Evolutionary conservation across 2,113 vertebrate species (phyloP).

Genomic region (Campylorhamphus procurvoides): DNA sequence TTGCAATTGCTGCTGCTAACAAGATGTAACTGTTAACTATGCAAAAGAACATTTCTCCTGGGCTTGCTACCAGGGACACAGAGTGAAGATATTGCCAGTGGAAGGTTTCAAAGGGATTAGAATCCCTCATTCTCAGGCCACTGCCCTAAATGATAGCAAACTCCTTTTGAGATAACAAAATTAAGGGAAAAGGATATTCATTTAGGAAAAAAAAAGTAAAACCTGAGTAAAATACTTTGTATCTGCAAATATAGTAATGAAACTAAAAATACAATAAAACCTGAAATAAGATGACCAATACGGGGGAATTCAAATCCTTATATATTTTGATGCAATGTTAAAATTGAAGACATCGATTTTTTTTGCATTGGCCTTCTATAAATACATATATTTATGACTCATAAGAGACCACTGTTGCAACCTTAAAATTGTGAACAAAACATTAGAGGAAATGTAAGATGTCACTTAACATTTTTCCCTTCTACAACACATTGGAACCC

Average conservation of each 20-base stretch:
- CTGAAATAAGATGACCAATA: not conserved
- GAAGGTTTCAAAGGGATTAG: not conserved
- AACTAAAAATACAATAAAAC: fast-evolving
- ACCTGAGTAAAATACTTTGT: not conserved
- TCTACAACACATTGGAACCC: not conserved
- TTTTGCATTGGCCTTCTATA: not conserved
- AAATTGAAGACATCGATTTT: not conserved
- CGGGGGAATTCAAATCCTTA: not conserved
- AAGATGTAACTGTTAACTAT: not conserved
- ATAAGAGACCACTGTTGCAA: not conserved
- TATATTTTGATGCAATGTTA: not conserved
- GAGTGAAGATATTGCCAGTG: not conserved
- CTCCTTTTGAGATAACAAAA: not conserved
- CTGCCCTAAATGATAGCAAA: not conserved
- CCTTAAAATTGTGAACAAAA: not conserved
- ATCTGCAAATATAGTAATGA: not conserved
- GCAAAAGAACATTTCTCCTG: not conserved
- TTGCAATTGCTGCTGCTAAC: not conserved
- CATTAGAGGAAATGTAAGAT: not conserved
- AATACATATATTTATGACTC: not conserved
- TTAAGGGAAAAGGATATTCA: not conserved
- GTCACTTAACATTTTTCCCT: not conserved
- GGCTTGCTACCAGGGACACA: not conserved
- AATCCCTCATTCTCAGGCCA: not conserved
- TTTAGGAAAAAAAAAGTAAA: not conserved